phyloP scores from a whole-genome alignment of 2,113 vertebrate genomes.

The Chaetops frenatus region DNA sequence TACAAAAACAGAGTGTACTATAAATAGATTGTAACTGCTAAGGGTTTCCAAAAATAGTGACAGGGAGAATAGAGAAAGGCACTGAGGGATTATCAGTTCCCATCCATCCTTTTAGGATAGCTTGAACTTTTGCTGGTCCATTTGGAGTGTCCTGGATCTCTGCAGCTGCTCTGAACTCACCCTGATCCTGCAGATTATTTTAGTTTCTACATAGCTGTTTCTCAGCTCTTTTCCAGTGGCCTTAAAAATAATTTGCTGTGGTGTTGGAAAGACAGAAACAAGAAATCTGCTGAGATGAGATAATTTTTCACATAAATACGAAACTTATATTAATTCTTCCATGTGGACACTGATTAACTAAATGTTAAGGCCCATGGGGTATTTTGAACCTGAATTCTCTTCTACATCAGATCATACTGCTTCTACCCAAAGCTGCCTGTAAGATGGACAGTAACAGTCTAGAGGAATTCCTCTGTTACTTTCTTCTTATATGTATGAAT shows the following conservation, averaged over 20 bases:
- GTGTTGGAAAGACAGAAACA: not conserved
- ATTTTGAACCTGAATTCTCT: not conserved
- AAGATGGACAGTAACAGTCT: not conserved
- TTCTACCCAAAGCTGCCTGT: not conserved
- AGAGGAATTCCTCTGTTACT: not conserved
- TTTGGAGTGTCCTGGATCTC: not conserved
- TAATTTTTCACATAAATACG: not conserved
- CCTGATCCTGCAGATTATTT: not conserved
- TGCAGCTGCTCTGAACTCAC: not conserved
- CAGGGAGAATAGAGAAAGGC: not conserved
- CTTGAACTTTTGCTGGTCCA: not conserved
- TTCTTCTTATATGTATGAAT: not conserved
- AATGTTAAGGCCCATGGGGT: not conserved
- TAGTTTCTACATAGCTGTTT: not conserved
- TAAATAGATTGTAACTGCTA: slow-evolving; percentile 6
- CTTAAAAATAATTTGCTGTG: not conserved
- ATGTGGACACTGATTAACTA: not conserved
- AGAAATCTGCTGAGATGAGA: not conserved
- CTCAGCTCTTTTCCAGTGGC: not conserved
- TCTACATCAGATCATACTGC: not conserved
- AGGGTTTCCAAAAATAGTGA: not conserved
- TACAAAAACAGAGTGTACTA: not conserved
- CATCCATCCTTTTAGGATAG: not conserved
- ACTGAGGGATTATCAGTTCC: not conserved
- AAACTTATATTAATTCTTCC: not conserved